A percentile compares a stretch with the other conserved stretches of the same genome.
phyloP scores from a whole-genome alignment of 2,797 vertebrate species.

The Amblyopsis hoosieri region DNA sequence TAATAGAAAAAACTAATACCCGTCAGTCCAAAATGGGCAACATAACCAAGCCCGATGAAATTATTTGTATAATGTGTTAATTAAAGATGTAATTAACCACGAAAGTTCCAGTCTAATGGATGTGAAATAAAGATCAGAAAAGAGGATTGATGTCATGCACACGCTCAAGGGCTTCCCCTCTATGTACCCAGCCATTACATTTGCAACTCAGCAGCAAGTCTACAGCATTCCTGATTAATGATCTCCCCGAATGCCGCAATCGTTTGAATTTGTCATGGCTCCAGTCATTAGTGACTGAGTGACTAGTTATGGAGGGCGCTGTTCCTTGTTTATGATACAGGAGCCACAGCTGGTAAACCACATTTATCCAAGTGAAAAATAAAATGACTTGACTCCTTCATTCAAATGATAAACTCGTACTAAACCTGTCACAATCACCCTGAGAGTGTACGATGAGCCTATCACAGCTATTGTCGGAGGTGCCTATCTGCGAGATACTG shows the following conservation, averaged over 20 bases:
- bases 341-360: slow-evolving; percentile 32
- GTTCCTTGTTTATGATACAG: slow-evolving; percentile 18
- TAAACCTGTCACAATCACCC: slow-evolving; percentile 14
- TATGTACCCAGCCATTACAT: too few species aligned
- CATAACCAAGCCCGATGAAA: neutral
- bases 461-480: slow-evolving; percentile 25
- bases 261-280: slow-evolving; percentile 16
- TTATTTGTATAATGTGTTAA: neutral
- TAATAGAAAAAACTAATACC: too few species aligned
- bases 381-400: slow-evolving; percentile 11
- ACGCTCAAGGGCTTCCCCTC: too few species aligned
- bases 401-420: slow-evolving; percentile 13
- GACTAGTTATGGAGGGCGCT: slow-evolving; percentile 1
- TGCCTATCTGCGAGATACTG: neutral
- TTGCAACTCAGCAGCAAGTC: slow-evolving; percentile 24
- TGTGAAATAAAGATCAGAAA: too few species aligned
- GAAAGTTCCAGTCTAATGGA: too few species aligned
- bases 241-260: slow-evolving; percentile 33
- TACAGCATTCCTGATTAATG: slow-evolving; percentile 21
- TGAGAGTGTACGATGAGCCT: slow-evolving; percentile 2
- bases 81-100: neutral
- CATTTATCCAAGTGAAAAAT: slow-evolving; percentile 18
- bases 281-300: neutral
- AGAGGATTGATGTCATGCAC: too few species aligned
- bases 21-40: neutral